Percentiles rank a stretch among this genome's conserved stretches.
phyloP scores from a whole-genome alignment of 2,113 vertebrate species.

The Zingel zingel region DNA sequence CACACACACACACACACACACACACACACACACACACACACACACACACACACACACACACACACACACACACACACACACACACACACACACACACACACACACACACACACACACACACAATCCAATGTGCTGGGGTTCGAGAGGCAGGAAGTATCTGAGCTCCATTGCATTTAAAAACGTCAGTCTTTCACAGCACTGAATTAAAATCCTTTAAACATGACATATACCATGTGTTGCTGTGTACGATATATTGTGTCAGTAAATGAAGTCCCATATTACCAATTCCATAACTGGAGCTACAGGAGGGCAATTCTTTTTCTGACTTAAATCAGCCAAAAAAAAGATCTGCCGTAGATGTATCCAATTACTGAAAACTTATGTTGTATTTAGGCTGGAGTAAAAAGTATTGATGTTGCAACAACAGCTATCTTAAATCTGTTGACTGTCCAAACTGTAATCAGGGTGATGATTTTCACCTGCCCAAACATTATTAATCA shows the following conservation, averaged over 20 bases:
- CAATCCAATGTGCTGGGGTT: neutral
- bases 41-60: too few relatives aligned
- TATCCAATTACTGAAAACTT: neutral
- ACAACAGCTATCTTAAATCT: neutral
- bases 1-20: too few relatives aligned
- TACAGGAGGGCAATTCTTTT: neutral
- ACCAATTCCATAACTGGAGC: neutral
- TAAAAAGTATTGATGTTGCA: conserved; percentile 10
- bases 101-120: too few relatives aligned
- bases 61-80: too few relatives aligned
- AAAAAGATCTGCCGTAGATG: neutral
- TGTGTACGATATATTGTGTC: neutral
- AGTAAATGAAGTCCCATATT: neutral
- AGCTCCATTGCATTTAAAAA: neutral
- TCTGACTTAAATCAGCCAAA: neutral
- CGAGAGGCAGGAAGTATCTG: neutral
- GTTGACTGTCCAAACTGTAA: conserved; percentile 21
- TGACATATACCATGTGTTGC: neutral
- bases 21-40: too few relatives aligned
- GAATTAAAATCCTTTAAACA: neutral
- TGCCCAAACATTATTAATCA: conserved; percentile 31
- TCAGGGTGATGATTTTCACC: neutral
- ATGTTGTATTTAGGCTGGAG: neutral
- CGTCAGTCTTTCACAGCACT: neutral
- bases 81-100: too few relatives aligned